These are phyloP conservation scores for Zhuqinia jingwanae DNA, from an alignment of 2,888 invertebrate species.

Conservation along the genomic window DNA sequence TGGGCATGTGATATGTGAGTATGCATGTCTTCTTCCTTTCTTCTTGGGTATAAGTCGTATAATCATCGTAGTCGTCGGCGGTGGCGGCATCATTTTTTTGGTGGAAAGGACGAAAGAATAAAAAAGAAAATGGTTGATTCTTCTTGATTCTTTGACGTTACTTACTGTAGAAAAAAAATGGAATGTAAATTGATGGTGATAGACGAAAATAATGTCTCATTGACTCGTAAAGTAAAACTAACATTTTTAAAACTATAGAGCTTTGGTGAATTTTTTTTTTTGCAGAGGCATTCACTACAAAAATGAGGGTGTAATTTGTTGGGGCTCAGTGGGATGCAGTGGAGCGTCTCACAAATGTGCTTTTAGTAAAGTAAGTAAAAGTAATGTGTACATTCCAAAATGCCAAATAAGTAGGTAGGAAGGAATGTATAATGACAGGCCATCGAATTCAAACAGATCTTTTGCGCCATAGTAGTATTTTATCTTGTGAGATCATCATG, in stretches of 20 bases:
- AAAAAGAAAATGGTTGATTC: constrained; percentile 18
- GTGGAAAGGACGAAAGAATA: background rate
- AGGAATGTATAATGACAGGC: constrained; percentile 46
- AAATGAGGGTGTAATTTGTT: constrained; percentile 27
- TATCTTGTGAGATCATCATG: background rate
- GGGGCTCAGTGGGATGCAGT: background rate
- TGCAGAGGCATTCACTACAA: constrained; percentile 9
- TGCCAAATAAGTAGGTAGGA: constrained; percentile 49
- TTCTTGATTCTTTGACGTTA: too few species aligned
- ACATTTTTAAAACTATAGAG: too few species aligned
- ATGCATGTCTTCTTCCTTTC: background rate
- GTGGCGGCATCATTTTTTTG: constrained; percentile 14
- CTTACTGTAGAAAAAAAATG: constrained; percentile 1
- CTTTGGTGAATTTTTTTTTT: too few species aligned
- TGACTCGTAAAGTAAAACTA: background rate
- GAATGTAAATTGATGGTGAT: constrained; percentile 52
- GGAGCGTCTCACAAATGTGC: too few species aligned
- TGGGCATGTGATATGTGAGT: too few species aligned
- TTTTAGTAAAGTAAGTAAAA: background rate
- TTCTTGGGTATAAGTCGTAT: too few species aligned
- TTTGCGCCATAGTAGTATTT: background rate
- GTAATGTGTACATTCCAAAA: constrained; percentile 25
- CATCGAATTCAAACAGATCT: constrained; percentile 15
- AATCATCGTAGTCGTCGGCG: background rate
- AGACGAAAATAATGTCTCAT: constrained; percentile 45